Evolutionary conservation across 2,888 invertebrate species (phyloP), one percentile per base, ranked within the genome.

Genomic region (Thera britannica): DNA sequence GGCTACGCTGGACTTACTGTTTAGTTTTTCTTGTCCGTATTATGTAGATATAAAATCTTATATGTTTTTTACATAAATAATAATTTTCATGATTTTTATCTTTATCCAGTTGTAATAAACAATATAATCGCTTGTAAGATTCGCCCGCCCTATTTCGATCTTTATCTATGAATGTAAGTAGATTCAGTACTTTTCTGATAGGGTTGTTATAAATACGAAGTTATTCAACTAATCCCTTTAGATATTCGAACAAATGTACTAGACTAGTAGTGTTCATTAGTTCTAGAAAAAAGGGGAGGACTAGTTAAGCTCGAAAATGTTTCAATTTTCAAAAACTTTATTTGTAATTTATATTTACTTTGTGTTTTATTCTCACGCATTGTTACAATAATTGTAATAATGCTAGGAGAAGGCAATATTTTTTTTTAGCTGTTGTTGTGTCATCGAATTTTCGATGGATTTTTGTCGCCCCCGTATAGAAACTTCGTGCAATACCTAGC

Each of bases 401-500:
- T 52, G 36, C 12, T 34, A 23, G 4, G 51, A 65, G 60, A 60
- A 59, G 55, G 12, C 48, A 55, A 48, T 36, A 46, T 46, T 54
- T 58, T 34, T 54, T 38, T 7, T 46, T 9, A 8, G 9, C 6
- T 9, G 1, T 46, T 46, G 8, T 46, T 46, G 8, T 34, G 52
- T 8, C 52, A 34, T 52, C 52, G 34, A 51, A 12, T 46, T 46
- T 9, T 46, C 9, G 44, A 46, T 41, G 9, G 9, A 46, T 46
- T 46, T 46, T 9, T 11, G 11, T 73, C 76, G 75, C 74, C 75
- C 78, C 70, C 73, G 58, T 65, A 64, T 46, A 9, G 67, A 68
- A 75, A 75, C 75, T 75, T 81, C 72, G 76, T 89, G 89, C 88
- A 89, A 89, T 89, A 86, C 67, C 68, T 84, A 87, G 90, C 89